Evolutionary conservation across 2,113 vertebrate genomes (phyloP), one percentile per base, ranked within the genome.

Genomic region (Platichthys flesus): DNA sequence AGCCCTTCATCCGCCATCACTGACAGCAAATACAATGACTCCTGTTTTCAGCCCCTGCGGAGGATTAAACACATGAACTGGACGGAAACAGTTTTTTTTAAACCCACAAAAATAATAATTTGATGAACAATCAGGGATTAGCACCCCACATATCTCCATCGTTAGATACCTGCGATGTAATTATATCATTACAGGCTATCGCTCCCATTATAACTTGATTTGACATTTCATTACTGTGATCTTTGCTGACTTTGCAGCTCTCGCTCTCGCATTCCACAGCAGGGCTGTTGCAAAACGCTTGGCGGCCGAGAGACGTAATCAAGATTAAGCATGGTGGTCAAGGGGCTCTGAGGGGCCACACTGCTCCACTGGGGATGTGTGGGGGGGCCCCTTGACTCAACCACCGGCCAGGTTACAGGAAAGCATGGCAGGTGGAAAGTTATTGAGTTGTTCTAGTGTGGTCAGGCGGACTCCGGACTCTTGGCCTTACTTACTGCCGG

Each of bases 271-370:
- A 52, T 20, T 85, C 82, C 74, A 40, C 20, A 63, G 67, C 26
- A 31, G 5, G 31, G 31, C 31, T 31, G 31, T 7, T 31, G 31
- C 31, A 31, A 31, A 31, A 31, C 6, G 6, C 31, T 31, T 31
- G 31, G 31, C 6, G 5, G 31, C 31, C 6, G 31, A 31, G 31
- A 6, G 31, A 66, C 20, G 40, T 80, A 87, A 90, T 65, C 64
- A 83, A 89, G 88, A 86, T 88, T 90, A 89, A 88, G 72, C 67
- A 69, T 74, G 23, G 49, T 56, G 31, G 87, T 88, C 79, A 87
- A 83, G 73, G 74, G 71, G 63, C 49, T 86, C 67, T 28, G 47
- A 60, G 64, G 64, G 71, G 74, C 67, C 72, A 79, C 56, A 58
- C 15, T 72, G 69, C 51, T 51, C 68, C 82, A 64, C 71, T 45